These are phyloP conservation scores for Galaxea fascicularis DNA, from an alignment of 92 coral and sea anemone species.

Conservation along the genomic window DNA sequence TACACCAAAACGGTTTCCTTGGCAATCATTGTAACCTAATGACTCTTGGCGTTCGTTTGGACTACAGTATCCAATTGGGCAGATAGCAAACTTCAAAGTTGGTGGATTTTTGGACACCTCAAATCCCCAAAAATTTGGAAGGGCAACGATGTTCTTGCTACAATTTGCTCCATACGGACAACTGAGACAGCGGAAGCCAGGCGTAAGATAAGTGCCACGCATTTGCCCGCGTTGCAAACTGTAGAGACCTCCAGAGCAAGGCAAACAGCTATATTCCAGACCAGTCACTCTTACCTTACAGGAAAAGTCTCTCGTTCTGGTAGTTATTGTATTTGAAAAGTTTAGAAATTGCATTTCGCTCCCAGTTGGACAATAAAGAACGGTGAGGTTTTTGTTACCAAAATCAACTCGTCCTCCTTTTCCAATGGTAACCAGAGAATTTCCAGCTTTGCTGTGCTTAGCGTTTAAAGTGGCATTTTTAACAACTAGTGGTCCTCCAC, in stretches of 20 bases:
- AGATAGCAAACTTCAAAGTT: conserved; percentile 57
- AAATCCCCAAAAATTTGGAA: conserved; percentile 79
- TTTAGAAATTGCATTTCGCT: conserved; percentile 32
- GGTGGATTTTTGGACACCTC: conserved; percentile 46
- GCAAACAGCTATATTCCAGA: conserved; percentile 37
- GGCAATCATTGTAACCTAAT: conserved; percentile 62
- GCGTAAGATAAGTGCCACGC: conserved; percentile 18
- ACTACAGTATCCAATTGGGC: conserved; percentile 79
- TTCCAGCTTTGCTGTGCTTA: neutral
- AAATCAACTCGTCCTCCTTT: conserved; percentile 61
- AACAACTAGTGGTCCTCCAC: conserved; percentile 64
- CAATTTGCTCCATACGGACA: conserved; percentile 87
- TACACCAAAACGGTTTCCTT: conserved; percentile 75
- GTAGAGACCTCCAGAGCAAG: conserved; percentile 61
- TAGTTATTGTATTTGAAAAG: conserved; percentile 41
- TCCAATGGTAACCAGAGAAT: conserved; percentile 45
- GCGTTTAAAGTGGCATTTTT: conserved; percentile 20
- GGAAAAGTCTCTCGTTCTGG: neutral
- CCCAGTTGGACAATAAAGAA: conserved; percentile 54
- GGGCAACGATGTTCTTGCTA: conserved; percentile 53
- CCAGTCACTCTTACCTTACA: conserved; percentile 34
- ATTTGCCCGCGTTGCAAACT: conserved; percentile 71
- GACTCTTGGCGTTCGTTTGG: conserved; percentile 24
- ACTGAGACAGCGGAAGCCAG: conserved; percentile 55
- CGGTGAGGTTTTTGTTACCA: conserved; percentile 27